These are phyloP conservation scores for Proctacanthus coquilletti DNA, from an alignment of 1,140 invertebrate genomes.

Conservation along the genomic window DNA sequence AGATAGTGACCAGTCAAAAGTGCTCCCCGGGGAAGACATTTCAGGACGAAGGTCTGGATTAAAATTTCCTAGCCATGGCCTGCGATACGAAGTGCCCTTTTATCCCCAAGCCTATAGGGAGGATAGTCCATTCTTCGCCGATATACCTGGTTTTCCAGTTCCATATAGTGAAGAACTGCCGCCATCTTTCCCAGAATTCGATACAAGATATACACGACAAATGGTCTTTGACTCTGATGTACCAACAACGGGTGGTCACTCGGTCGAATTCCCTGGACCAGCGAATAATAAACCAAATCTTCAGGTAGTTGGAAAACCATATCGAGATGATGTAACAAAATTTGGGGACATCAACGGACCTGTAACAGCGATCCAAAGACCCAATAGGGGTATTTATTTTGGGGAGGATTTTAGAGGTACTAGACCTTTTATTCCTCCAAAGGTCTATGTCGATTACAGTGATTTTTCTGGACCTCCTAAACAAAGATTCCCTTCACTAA, in stretches of 20 bases:
- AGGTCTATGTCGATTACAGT: conserved; percentile 16
- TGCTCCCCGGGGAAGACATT: conserved; percentile 7
- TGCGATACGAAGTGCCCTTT: conserved; percentile 20
- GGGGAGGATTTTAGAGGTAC: conserved; percentile 17
- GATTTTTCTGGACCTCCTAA: conserved; percentile 16
- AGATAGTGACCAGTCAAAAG: too few relatives aligned
- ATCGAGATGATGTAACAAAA: conserved; percentile 28
- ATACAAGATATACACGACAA: conserved; percentile 20
- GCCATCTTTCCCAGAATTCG: conserved; percentile 14
- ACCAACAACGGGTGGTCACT: conserved; percentile 7
- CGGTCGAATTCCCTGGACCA: conserved; percentile 23
- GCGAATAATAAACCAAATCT: conserved; percentile 22
- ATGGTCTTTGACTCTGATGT: conserved; percentile 17
- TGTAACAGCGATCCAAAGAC: conserved; percentile 21
- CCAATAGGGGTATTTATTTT: conserved; percentile 20
- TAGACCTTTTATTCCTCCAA: conserved; percentile 14
- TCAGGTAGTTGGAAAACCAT: conserved; percentile 14
- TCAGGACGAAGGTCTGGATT: conserved; percentile 25
- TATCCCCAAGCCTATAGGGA: conserved; percentile 27
- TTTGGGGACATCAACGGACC: conserved; percentile 29
- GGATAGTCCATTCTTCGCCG: conserved; percentile 24
- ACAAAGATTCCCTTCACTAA: conserved; percentile 24
- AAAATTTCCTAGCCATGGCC: conserved; percentile 26
- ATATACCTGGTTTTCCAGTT: conserved; percentile 11
- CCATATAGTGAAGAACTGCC: conserved; percentile 20